phyloP scores from a whole-genome alignment of 2,888 invertebrate genomes.

The Lycaena phlaeas region DNA sequence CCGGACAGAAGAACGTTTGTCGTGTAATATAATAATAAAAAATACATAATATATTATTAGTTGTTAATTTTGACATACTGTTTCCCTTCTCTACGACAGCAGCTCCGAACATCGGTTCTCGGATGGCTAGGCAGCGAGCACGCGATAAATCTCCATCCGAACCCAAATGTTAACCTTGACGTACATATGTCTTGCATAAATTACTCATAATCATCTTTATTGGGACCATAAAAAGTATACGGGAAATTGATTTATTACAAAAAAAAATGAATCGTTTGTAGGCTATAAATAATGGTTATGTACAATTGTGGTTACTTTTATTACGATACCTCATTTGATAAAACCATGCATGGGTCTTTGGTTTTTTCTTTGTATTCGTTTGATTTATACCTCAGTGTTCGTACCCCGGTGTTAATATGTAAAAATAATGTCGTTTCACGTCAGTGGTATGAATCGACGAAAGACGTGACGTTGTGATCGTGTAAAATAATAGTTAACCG shows the following conservation, averaged over 20 bases:
- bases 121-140: conserved; percentile 10
- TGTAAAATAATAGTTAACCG: too few species aligned
- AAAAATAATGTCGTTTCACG: too few species aligned
- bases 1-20: too few species aligned
- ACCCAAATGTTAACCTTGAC: conserved; percentile 25
- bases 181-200: conserved; percentile 35
- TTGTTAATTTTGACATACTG: neutral
- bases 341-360: too few species aligned
- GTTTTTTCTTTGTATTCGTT: too few species aligned
- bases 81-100: neutral
- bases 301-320: conserved; percentile 4
- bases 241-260: neutral
- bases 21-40: too few species aligned
- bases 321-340: neutral
- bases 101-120: neutral
- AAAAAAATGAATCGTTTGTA: neutral
- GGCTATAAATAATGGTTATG: conserved; percentile 3
- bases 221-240: conserved; percentile 23
- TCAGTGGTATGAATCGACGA: too few species aligned
- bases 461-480: too few species aligned
- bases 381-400: neutral
- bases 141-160: conserved; percentile 26
- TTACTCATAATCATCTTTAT: conserved; percentile 56
- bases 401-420: too few species aligned
- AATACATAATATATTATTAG: too few species aligned